Base-by-base conservation (phyloP, 2,113 vertebrate genomes). In the Poicephalus meyeri region DNA sequence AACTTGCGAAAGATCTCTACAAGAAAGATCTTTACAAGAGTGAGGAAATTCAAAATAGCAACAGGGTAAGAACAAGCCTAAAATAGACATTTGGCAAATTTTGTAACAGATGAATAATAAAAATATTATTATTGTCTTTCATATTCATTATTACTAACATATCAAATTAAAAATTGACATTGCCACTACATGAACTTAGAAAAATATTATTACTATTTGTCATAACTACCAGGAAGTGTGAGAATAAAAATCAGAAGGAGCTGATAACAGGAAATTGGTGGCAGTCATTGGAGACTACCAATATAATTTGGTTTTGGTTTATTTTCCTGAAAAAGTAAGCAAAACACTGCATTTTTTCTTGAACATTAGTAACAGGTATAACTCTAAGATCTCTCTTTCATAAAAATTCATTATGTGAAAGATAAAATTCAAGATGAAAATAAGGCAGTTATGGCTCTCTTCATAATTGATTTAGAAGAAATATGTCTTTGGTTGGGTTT, bases 351-450 rank as follows among this genome's bases (percentile, higher is more conserved):
- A 60, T 92, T 90, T 95, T 82, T n/a, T 71, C 26, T 86, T 66
- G 35, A 86, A 58, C 1, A 4, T 74, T 78, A 47, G 13, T 77
- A 66, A 35, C 4, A 83, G 23, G 50, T 63, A 46, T 65, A 90
- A 70, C 24, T 73, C 53, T 23, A 12, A 85, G 37, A 15, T 56
- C 21, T 58, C 15, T 70, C 7, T 74, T 60, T 91, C 50, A 68
- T 71, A 74, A 92, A 90, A 82, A 80, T 42, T 72, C 20, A 53
- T 70, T 88, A 66, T 42, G 60, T 19, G 13, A 80, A 91, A 90
- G 42, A 80, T 33, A 95, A 91, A 92, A 92, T 84, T 88, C 65
- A 64, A 80, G 46, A 94, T 63, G 49, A 83, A 84, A 88, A 86
- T 64, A 29, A 88, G 37, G 78, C 19, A 86, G 71, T 16, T 82